These are phyloP conservation scores for Scelioninae gen. 1 DNA, from an alignment of 2,888 invertebrate species.

Conservation along the genomic window DNA sequence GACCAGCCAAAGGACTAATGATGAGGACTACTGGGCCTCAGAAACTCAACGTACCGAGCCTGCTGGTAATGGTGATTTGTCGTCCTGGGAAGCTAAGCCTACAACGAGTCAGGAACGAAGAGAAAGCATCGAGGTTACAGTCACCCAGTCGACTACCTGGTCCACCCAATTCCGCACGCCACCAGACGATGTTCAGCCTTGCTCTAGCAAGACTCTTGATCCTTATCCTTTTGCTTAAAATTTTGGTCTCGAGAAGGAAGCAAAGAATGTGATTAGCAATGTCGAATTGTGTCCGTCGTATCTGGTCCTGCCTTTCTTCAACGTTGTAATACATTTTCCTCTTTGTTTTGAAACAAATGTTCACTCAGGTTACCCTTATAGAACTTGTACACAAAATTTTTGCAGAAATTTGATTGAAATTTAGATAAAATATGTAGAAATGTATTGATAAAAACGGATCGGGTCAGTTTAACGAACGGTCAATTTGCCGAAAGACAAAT, in stretches of 20 bases:
- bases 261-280: constrained; percentile 44
- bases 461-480: too few species aligned
- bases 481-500: too few species aligned
- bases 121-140: constrained; percentile 75
- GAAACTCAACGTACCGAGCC: constrained; percentile 74
- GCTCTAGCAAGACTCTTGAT: constrained; percentile 82
- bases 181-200: constrained; percentile 82
- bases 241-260: not conserved
- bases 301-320: too few species aligned
- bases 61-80: constrained; percentile 77
- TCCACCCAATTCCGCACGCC: constrained; percentile 80
- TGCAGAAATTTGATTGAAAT: too few species aligned
- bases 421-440: too few species aligned
- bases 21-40: constrained; percentile 73
- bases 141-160: constrained; percentile 79
- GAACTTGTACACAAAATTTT: too few species aligned
- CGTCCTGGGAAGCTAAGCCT: constrained; percentile 80
- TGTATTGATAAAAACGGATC: too few species aligned
- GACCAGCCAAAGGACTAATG: constrained; percentile 64
- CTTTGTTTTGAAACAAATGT: too few species aligned
- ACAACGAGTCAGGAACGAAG: constrained; percentile 74
- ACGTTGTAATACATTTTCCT: too few species aligned
- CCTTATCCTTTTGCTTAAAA: constrained; percentile 81
- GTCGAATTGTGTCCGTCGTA: too few species aligned
- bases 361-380: too few species aligned